Evolutionary conservation across 2,113 vertebrate species (phyloP).

Genomic region (Noturus placidus): DNA sequence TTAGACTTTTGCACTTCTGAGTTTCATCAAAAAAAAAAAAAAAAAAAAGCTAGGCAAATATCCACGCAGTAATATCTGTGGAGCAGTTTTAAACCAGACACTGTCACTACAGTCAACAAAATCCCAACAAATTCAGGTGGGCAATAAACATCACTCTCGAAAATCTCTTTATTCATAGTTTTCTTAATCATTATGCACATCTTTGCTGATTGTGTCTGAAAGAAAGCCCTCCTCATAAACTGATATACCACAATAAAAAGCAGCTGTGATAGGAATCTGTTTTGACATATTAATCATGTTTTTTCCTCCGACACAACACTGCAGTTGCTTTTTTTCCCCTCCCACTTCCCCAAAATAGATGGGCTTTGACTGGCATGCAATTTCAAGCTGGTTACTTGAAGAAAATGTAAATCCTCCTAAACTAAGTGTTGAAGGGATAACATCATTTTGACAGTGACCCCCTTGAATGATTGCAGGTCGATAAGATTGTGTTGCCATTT

Average conservation of each 20-base stretch:
- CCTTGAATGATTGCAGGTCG: slow-evolving; percentile 37
- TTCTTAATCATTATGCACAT: slow-evolving; percentile 25
- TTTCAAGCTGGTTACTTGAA: slow-evolving; percentile 35
- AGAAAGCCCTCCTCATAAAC: neutral
- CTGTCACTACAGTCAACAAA: neutral
- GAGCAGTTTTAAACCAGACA: slow-evolving; percentile 14
- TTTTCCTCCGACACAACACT: slow-evolving; percentile 18
- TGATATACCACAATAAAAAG: slow-evolving; percentile 21
- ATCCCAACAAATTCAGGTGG: slow-evolving; percentile 10
- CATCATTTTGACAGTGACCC: slow-evolving; percentile 46
- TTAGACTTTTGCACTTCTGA: slow-evolving; percentile 28
- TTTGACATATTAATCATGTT: slow-evolving; percentile 53
- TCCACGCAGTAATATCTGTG: slow-evolving; percentile 16
- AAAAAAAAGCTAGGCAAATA: neutral
- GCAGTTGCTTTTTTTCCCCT: slow-evolving; percentile 5
- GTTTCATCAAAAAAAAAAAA: neutral
- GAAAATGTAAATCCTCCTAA: slow-evolving; percentile 31
- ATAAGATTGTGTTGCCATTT: slow-evolving; percentile 9
- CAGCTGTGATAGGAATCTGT: slow-evolving; percentile 39
- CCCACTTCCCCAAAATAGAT: slow-evolving; percentile 23
- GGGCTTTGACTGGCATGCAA: slow-evolving; percentile 48
- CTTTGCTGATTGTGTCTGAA: slow-evolving; percentile 37
- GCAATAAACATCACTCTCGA: slow-evolving; percentile 40
- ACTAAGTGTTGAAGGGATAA: slow-evolving; percentile 38
- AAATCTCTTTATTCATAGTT: slow-evolving; percentile 31